Percentiles rank a stretch among this genome's conserved stretches.
phyloP scores from a whole-genome alignment of 2,113 vertebrate genomes.

The Notarius quadriscutis region DNA sequence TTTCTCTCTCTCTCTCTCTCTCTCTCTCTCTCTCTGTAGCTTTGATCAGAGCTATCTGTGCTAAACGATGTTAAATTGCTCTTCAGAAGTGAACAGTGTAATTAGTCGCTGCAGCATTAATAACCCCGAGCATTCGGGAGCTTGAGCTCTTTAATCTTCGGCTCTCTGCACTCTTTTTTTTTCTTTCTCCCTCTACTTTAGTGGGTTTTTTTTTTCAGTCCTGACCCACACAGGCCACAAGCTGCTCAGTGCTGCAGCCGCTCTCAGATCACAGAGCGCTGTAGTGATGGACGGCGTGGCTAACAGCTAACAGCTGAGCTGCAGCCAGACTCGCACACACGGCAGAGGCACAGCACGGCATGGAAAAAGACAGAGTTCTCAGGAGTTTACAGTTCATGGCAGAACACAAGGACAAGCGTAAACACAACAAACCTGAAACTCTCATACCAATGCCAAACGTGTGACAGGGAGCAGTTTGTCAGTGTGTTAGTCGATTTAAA shows the following conservation, averaged over 20 bases:
- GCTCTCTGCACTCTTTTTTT: slow-evolving; percentile 46
- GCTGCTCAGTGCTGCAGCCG: slow-evolving; percentile 50
- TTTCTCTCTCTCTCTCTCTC: slow-evolving; percentile 33
- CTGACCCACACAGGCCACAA: slow-evolving; percentile 64
- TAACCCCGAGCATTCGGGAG: slow-evolving; percentile 64
- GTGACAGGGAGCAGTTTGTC: neutral
- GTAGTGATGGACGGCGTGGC: slow-evolving; percentile 59
- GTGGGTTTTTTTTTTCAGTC: slow-evolving; percentile 19
- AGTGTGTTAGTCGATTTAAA: neutral
- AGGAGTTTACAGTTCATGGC: neutral
- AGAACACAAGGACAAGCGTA: neutral
- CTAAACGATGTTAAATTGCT: slow-evolving; percentile 69
- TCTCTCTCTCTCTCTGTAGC: slow-evolving; percentile 50
- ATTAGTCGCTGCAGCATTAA: slow-evolving; percentile 73
- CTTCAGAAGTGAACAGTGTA: slow-evolving; percentile 65
- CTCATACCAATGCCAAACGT: neutral
- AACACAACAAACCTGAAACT: neutral
- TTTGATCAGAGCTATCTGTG: slow-evolving; percentile 71
- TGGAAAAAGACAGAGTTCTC: neutral
- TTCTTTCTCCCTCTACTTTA: slow-evolving; percentile 11
- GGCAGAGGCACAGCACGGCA: no score
- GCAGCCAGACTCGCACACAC: neutral
- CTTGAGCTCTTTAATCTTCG: slow-evolving; percentile 71
- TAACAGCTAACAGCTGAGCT: slow-evolving; percentile 26
- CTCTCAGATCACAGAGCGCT: slow-evolving; percentile 57